Evolutionary conservation across 2,113 vertebrate genomes (phyloP).

Genomic region (Oncorhynchus mykiss): DNA sequence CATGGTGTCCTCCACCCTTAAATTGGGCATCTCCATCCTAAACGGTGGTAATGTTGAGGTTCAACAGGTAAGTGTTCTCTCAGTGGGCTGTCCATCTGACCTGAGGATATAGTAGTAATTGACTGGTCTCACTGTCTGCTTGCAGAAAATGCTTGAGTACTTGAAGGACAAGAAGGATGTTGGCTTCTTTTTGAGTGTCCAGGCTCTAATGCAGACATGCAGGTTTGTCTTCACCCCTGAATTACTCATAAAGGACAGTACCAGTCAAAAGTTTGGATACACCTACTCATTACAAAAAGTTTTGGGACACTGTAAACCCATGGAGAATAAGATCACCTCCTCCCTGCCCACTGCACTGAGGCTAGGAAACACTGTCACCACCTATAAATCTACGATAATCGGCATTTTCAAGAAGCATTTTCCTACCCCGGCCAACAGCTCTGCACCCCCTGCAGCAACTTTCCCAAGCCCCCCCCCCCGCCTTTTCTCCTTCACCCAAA

Average conservation of each 20-base stretch:
- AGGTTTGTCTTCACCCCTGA: constrained; percentile 68
- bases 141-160: constrained; percentile 95
- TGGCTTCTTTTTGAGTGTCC: constrained; percentile 91
- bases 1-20: constrained; percentile 94
- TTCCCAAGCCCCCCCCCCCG: no score
- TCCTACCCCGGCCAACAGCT: no score
- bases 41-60: constrained; percentile 89
- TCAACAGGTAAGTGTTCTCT: constrained; percentile 77
- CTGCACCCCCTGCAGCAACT: no score
- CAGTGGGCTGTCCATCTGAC: neutral
- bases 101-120: neutral
- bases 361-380: no score
- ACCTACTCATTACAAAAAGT: no score
- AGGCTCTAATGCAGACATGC: constrained; percentile 92
- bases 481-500: no score
- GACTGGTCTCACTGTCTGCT: neutral
- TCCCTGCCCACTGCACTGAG: no score
- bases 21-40: constrained; percentile 91
- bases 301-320: no score
- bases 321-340: no score
- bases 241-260: neutral
- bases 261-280: no score
- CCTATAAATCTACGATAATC: no score
- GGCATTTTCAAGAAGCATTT: no score
- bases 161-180: constrained; percentile 93